phyloP scores from a whole-genome alignment of 2,888 invertebrate genomes.

The Balanococcus diminutus region DNA sequence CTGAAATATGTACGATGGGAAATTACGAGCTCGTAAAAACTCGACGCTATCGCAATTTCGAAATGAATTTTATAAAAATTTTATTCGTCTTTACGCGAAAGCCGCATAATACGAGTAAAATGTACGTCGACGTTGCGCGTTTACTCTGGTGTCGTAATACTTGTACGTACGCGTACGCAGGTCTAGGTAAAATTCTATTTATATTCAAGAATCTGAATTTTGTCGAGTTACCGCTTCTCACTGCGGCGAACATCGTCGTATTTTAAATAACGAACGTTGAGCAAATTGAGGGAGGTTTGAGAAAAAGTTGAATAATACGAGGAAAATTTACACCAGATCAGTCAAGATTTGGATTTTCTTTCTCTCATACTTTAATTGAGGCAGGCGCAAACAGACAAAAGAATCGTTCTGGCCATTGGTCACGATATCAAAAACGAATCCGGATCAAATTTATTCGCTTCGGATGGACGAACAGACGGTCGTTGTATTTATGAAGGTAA shows the following conservation, averaged over 20 bases:
- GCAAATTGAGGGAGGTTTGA: background rate
- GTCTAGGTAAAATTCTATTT: background rate
- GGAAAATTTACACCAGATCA: background rate
- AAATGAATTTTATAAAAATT: too few species aligned
- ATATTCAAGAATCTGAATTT: background rate
- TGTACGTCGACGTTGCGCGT: background rate
- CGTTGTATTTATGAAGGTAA: constrained; percentile 44
- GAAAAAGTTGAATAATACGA: background rate
- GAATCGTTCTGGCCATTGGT: constrained; percentile 47
- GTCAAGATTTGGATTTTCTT: background rate
- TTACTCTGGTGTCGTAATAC: background rate
- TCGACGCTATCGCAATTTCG: too few species aligned
- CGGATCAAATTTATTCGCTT: constrained; percentile 50
- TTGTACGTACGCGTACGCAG: too few species aligned
- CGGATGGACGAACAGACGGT: constrained; percentile 42
- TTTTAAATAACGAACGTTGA: background rate
- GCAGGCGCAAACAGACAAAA: constrained; percentile 33
- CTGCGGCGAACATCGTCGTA: background rate
- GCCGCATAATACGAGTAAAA: too few species aligned
- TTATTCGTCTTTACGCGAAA: too few species aligned
- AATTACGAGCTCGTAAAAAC: too few species aligned
- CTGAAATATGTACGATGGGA: too few species aligned
- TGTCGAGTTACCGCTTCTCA: background rate
- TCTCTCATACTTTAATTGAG: constrained; percentile 24
- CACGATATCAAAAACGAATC: constrained; percentile 41